A percentile compares a stretch with the other conserved stretches of the same genome.
Evolutionary conservation across 1,140 invertebrate genomes (phyloP).

Genomic region (Maconellicoccus hirsutus): DNA sequence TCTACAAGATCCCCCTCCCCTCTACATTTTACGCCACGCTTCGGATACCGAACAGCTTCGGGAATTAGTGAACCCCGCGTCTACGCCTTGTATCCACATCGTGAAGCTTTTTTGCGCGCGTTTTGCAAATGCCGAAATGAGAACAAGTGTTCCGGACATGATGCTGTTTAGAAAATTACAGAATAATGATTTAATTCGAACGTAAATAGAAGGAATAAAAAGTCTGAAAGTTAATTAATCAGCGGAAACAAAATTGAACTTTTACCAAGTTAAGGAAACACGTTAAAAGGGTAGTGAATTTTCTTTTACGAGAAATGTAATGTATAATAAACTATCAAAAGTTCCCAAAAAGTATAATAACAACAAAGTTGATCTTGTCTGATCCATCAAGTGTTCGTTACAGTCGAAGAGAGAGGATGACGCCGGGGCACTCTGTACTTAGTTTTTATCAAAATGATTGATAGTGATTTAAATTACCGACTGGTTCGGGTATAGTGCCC

Average conservation of each 20-base stretch:
- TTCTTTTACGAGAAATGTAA: constrained; percentile 6
- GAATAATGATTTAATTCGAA: constrained; percentile 19
- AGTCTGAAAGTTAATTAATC: constrained; percentile 21
- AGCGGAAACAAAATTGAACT: constrained; percentile 22
- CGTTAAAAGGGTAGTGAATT: constrained; percentile 15
- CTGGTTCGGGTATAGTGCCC: not conserved
- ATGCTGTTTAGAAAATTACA: not conserved
- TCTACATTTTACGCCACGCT: no score
- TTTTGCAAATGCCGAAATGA: not conserved
- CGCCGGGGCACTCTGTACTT: constrained; percentile 14
- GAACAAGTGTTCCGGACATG: constrained; percentile 14
- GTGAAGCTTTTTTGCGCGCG: not conserved
- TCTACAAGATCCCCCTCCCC: no score
- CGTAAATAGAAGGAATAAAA: constrained; percentile 14
- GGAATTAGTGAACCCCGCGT: no score
- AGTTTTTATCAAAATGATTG: constrained; percentile 21
- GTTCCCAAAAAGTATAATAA: constrained; percentile 14
- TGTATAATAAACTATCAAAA: constrained; percentile 20
- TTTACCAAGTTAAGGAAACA: constrained; percentile 20
- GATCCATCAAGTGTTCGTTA: constrained; percentile 20
- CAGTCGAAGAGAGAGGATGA: not conserved
- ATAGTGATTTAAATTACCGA: constrained; percentile 22
- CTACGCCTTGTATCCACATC: no score
- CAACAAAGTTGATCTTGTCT: constrained; percentile 20
- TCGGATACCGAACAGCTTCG: no score